phyloP scores from a whole-genome alignment of 92 coral and sea anemone genomes.

The Desmophyllum pertusum region DNA sequence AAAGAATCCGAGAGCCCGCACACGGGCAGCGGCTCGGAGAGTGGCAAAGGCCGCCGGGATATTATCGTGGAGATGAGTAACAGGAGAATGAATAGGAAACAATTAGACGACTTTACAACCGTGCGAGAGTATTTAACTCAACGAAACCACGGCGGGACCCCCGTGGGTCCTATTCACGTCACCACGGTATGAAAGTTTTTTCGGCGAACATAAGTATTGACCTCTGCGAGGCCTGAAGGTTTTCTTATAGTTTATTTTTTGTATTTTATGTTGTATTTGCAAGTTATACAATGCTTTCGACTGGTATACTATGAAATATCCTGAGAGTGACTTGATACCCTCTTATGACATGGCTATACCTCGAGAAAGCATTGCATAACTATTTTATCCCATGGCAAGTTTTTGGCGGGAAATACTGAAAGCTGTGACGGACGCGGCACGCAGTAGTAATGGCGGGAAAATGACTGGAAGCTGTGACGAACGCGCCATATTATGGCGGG shows the following conservation, averaged over 20 bases:
- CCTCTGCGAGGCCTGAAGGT: not conserved
- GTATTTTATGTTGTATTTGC: not conserved
- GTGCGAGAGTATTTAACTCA: slow-evolving; percentile 92
- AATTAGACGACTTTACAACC: slow-evolving; percentile 96
- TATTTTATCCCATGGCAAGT: not conserved
- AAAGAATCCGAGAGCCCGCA: slow-evolving; percentile 84
- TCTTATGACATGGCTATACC: no score
- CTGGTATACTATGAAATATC: not conserved
- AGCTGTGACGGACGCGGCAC: not conserved
- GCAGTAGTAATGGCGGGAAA: not conserved
- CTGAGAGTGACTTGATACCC: not conserved
- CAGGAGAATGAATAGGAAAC: slow-evolving; percentile 78
- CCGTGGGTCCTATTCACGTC: slow-evolving; percentile 90
- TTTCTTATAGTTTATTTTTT: not conserved
- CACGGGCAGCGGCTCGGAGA: slow-evolving; percentile 90
- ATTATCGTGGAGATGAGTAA: slow-evolving; percentile 89
- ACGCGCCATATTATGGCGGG: not conserved
- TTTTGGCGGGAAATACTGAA: not conserved
- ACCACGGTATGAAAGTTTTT: slow-evolving; percentile 76
- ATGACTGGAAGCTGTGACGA: not conserved
- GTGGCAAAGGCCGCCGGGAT: slow-evolving; percentile 83
- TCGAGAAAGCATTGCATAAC: not conserved
- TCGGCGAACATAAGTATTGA: not conserved
- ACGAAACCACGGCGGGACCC: slow-evolving; percentile 84
- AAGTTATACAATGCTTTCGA: not conserved